Percentiles rank a stretch among this genome's conserved stretches.
Evolutionary conservation across 92 coral and sea anemone genomes (phyloP).

Genomic region (Porites lobata): DNA sequence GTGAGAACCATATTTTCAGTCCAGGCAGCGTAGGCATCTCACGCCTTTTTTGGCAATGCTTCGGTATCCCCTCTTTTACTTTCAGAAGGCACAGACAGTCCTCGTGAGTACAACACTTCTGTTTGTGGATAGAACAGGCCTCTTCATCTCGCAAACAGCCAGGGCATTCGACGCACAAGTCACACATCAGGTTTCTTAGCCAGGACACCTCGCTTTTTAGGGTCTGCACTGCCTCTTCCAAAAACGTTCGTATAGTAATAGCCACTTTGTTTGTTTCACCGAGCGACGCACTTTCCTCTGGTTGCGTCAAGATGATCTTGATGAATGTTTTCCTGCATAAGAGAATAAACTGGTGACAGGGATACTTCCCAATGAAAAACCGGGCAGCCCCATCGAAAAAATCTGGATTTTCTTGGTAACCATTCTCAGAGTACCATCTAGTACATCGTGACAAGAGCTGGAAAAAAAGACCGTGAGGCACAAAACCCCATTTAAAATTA

Average conservation of each 20-base stretch:
- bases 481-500: conserved; percentile 53
- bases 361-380: not conserved
- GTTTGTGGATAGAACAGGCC: conserved; percentile 15
- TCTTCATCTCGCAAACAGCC: conserved; percentile 17
- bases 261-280: not conserved
- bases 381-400: conserved; percentile 43
- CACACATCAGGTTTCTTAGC: conserved; percentile 29
- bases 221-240: conserved; percentile 24
- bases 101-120: conserved; percentile 37
- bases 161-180: conserved; percentile 47
- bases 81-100: conserved; percentile 50
- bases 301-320: not conserved
- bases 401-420: not conserved
- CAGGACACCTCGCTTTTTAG: conserved; percentile 43
- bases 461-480: conserved; percentile 58
- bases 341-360: not conserved
- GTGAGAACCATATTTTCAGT: not conserved
- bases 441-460: conserved; percentile 59
- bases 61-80: not conserved
- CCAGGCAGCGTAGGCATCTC: not conserved
- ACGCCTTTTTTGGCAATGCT: not conserved
- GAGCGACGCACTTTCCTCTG: not conserved
- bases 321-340: not conserved
- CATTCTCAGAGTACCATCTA: conserved; percentile 35
- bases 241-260: not conserved